A percentile compares a stretch with the other conserved stretches of the same genome.
Conservation (phyloP, 1,140 invertebrate species). For the Drosophila busckii region DNA sequence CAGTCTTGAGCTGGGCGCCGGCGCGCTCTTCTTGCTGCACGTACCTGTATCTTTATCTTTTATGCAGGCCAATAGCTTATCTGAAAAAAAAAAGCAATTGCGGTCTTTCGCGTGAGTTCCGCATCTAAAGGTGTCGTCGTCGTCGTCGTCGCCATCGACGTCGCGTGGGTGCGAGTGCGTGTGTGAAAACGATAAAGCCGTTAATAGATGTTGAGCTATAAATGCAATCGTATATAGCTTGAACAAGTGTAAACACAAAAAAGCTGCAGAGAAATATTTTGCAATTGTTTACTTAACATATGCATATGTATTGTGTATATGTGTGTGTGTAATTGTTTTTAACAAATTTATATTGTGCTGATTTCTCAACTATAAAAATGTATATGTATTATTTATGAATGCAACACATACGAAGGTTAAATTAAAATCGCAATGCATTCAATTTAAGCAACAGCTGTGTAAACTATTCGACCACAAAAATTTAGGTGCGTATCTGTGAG, state of each 20-base stretch:
- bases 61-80: slow-evolving; percentile 1
- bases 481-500: background rate
- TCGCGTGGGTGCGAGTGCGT: slow-evolving; percentile 39
- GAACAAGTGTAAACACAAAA: slow-evolving; percentile 37
- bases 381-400: slow-evolving; percentile 29
- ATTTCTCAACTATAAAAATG: slow-evolving; percentile 1
- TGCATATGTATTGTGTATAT: no score
- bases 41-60: slow-evolving; percentile 1
- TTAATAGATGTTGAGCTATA: slow-evolving; percentile 44
- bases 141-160: slow-evolving; percentile 35
- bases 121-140: slow-evolving; percentile 21
- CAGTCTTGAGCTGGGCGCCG: slow-evolving; percentile 13
- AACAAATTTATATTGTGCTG: slow-evolving; percentile 13
- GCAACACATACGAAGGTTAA: slow-evolving; percentile 12
- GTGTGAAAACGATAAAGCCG: slow-evolving; percentile 56
- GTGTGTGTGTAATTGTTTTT: slow-evolving; percentile 29
- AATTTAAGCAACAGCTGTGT: slow-evolving; percentile 11
- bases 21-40: slow-evolving; percentile 12
- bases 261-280: slow-evolving; percentile 13
- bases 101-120: slow-evolving; percentile 32
- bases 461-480: slow-evolving; percentile 12
- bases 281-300: slow-evolving; percentile 66
- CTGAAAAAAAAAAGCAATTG: slow-evolving; percentile 28
- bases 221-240: slow-evolving; percentile 23
- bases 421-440: slow-evolving; percentile 4